Base-by-base conservation (phyloP, 23 tunicate species). In the Trididemnum nubilum region DNA sequence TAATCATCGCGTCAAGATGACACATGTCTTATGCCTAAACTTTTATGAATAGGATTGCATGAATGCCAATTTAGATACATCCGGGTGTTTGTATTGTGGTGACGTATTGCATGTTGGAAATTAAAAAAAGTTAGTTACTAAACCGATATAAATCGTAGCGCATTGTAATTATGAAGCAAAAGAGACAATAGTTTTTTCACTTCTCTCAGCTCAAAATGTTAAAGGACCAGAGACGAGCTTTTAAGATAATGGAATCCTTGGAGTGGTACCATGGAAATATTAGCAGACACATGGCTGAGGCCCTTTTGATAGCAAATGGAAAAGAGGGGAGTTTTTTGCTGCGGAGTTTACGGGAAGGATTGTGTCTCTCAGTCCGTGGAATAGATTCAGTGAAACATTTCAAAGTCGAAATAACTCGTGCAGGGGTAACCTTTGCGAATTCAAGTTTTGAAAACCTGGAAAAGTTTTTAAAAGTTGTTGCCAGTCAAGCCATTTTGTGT, bases 191-290 rank as follows among this genome's bases (percentile, higher is more conserved):
- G n/a, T n/a, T n/a, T n/a, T n/a, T n/a, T n/a, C n/a, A n/a, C n/a
- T n/a, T n/a, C n/a, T n/a, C n/a, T n/a, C n/a, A n/a, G n/a, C n/a
- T n/a, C n/a, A n/a, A n/a, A n/a, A n/a, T n/a, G n/a, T n/a, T n/a
- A n/a, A n/a, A n/a, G n/a, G n/a, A n/a, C n/a, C n/a, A n/a, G n/a
- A n/a, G n/a, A n/a, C n/a, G n/a, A n/a, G 54, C 54, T 7, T 44
- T 44, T 15, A 15, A 44, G 15, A 15, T 44, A n/a, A 80, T 86
- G 85, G 85, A 80, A 27, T 35, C 33, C 19, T 26, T 86, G 31
- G 85, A 69, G 7, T 90, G 96, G 96, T 90, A 79, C 54, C 96
- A 90, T 51, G 96, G 89, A 0, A 36, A 59, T n/a, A 72, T 90
- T 35, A 63, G 76, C 33, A 72, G 89, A 33, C 96, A 90, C 63